Base-by-base conservation (phyloP, 2,888 invertebrate genomes). In the Drosophila kambysellisi region DNA sequence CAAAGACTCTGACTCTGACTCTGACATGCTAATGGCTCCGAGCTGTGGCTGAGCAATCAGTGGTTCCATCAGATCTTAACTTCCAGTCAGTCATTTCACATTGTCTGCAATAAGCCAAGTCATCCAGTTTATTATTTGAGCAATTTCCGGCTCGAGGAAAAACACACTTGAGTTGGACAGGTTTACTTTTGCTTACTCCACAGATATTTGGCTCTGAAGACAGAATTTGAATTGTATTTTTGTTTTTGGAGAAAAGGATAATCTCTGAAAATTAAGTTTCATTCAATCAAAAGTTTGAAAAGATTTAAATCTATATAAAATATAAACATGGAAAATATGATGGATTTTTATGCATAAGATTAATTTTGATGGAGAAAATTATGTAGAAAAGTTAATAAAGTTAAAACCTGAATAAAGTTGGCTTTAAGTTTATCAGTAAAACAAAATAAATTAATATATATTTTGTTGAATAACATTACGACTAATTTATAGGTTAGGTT, bases 1-100 rank as follows among this genome's bases (percentile, higher is more conserved):
- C 58, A 70, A 70, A 43, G 43, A 33, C 64, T 56, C 62, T 59
- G 52, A 59, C 61, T 25, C 25, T 25, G 25, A 25, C 25, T 25
- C 25, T 25, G 25, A 25, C 25, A 59, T 41, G 35, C 62, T 53
- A 50, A 33, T 68, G 25, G 20, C 12, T 6, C 37, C 15, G 46
- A 17, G 25, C 25, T 43, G 11, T 20, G 37, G 4, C 37, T n/a
- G 43, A 25, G 43, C 25, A 59, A 29, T 52, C 61, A 46, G 61
- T 37, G 51, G 0, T 20, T 32, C 20, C 20, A 35, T 43, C 6
- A 25, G 6, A 54, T 37, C 15, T 30, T 46, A 9, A 30, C 30
- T 35, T 5, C 12, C 12, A 3, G 29, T n/a, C 54, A 54, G 9
- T 32, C 17, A 39, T 32, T 30, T n/a, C 15, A 39, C 25, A 41